Evolutionary conservation across 1,140 invertebrate genomes (phyloP), one percentile per base, ranked within the genome.

Genomic region (Maniola jurtina): DNA sequence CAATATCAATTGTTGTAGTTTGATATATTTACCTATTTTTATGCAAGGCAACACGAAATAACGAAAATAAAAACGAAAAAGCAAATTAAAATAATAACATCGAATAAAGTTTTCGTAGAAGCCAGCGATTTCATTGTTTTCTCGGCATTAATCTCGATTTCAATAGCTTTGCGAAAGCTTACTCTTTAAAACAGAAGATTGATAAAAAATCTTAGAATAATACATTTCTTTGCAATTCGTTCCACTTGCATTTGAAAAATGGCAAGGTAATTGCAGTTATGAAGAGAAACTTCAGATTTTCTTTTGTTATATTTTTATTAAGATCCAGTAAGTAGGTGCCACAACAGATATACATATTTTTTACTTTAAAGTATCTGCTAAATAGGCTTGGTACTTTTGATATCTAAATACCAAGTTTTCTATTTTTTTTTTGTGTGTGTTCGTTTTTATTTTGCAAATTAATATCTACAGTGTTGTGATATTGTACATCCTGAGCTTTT

Each of bases 91-190:
- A 40, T 58, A 58, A 58, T 58, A 35, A 40, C 38, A 56, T 56
- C 54, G 25, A 36, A 56, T 8, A 11, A 58, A 58, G 56, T 58
- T 58, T 58, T 58, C 56, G 25, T 58, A 36, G 34, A 58, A 58
- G 56, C 15, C 34, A 6, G 35, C 35, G n/a, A 15, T 16, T 35
- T 8, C 14, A 58, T 40, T 58, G 35, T 58, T 58, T 45, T 45
- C 42, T n/a, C 42, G 13, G 42, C 42, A 45, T 45, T 11, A 45
- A 45, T 45, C 52, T 55, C 25, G 52, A 55, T 33, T 55, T 55
- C 35, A 33, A 33, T 35, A 55, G 52, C 9, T 33, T 13, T 55
- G 52, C 25, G 25, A 35, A 34, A 55, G 35, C 35, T 55, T 34
- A 55, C 52, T 10, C 16, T 55, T 55, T 55, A 34, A 35, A 55